A percentile compares a stretch with the other conserved stretches of the same genome.
phyloP scores from a whole-genome alignment of 2,797 vertebrate genomes.

The Carapus acus region DNA sequence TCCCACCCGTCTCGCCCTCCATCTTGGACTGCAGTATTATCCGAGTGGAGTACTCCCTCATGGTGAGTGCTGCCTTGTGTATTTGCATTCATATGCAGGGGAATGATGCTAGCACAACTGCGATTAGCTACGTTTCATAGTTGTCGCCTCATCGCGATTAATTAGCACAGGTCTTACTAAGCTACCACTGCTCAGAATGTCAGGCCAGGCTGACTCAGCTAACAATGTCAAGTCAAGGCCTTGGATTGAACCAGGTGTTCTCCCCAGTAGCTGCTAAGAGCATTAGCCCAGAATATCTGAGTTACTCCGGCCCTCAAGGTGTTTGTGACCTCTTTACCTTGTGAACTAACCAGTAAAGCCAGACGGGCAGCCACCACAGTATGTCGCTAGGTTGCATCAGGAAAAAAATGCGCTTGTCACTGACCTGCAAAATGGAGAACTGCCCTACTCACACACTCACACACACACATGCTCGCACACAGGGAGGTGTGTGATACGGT shows the following conservation, averaged over 20 bases:
- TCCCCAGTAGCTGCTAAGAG: constrained; percentile 63
- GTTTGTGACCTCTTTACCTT: constrained; percentile 59
- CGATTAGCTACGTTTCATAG: background rate
- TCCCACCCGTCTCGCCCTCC: constrained; percentile 93
- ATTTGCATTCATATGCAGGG: background rate
- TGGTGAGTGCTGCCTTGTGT: constrained; percentile 71
- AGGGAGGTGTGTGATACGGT: too few species aligned
- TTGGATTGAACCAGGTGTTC: constrained; percentile 58
- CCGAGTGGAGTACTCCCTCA: constrained; percentile 93
- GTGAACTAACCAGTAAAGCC: constrained; percentile 13
- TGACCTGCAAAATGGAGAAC: constrained; percentile 51
- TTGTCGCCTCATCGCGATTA: constrained; percentile 6
- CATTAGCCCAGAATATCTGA: constrained; percentile 67
- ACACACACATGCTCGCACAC: too few species aligned
- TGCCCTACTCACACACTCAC: too few species aligned
- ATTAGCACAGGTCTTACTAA: constrained; percentile 9
- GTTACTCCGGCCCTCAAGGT: constrained; percentile 55
- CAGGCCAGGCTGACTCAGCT: constrained; percentile 43
- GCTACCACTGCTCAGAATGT: constrained; percentile 27
- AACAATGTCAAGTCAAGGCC: constrained; percentile 35
- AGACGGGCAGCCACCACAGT: constrained; percentile 27
- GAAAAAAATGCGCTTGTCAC: constrained; percentile 18
- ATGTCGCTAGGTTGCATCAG: constrained; percentile 37
- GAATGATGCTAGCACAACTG: background rate
- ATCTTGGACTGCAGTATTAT: constrained; percentile 98